Evolutionary conservation across 1,140 invertebrate species (phyloP).

Genomic region (Ceratoteleas bidentatus): DNA sequence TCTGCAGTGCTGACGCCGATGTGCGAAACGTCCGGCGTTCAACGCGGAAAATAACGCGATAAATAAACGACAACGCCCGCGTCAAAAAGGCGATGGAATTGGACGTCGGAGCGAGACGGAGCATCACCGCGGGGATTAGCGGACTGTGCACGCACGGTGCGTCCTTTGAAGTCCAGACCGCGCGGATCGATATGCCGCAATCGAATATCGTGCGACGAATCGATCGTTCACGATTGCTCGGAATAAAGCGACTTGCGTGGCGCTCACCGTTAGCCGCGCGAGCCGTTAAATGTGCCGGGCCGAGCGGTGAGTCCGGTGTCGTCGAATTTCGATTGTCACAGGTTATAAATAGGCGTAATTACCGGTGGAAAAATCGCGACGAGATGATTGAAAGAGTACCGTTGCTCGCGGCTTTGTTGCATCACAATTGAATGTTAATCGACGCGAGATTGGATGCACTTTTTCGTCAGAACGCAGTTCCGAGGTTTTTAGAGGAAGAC

Average conservation of each 20-base stretch:
- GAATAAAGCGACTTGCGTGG: constrained; percentile 48
- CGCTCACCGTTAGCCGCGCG: constrained; percentile 43
- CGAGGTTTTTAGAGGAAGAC: too few species aligned
- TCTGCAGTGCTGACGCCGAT: too few species aligned
- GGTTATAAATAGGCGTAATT: constrained; percentile 10
- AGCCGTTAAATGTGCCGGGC: constrained; percentile 35
- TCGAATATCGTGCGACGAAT: constrained; percentile 63
- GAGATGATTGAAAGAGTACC: neutral
- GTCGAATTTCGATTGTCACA: constrained; percentile 20
- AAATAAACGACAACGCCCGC: neutral
- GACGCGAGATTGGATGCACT: too few species aligned
- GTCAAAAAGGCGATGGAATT: neutral
- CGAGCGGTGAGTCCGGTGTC: constrained; percentile 14
- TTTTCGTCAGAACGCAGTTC: too few species aligned
- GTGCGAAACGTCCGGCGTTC: too few species aligned
- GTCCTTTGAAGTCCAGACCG: constrained; percentile 43
- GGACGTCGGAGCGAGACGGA: neutral
- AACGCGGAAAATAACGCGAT: too few species aligned
- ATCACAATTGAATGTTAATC: neutral
- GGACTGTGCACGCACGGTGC: constrained; percentile 16
- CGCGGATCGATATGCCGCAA: constrained; percentile 63
- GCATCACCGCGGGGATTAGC: constrained; percentile 9
- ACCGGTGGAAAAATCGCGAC: constrained; percentile 1
- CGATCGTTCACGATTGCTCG: constrained; percentile 68
- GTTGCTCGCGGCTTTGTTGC: neutral